Conservation (phyloP, 2,888 invertebrate species). For the Zygogramma bicolorata region DNA sequence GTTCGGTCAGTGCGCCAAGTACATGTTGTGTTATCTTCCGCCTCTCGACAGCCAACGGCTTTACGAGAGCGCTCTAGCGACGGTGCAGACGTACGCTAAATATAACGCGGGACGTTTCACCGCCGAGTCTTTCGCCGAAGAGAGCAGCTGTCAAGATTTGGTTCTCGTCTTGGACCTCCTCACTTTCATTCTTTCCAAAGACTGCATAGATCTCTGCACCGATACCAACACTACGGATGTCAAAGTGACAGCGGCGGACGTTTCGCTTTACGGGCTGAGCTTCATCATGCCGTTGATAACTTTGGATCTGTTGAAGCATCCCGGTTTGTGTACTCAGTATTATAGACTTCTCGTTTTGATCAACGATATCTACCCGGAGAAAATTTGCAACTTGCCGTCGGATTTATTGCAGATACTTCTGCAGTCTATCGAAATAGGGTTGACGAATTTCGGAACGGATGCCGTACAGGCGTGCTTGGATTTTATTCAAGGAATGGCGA, state of each 20-base stretch:
- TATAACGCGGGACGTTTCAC: constrained; percentile 76
- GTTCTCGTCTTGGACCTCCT: constrained; percentile 84
- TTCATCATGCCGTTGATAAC: constrained; percentile 82
- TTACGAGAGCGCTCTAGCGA: constrained; percentile 76
- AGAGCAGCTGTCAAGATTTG: constrained; percentile 82
- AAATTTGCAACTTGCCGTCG: constrained; percentile 69
- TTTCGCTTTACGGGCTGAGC: constrained; percentile 77
- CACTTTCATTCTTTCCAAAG: constrained; percentile 64
- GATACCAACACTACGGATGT: constrained; percentile 55
- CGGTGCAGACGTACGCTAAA: constrained; percentile 78
- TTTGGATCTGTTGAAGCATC: constrained; percentile 77
- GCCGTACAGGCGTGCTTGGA: constrained; percentile 72
- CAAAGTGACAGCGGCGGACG: constrained; percentile 70
- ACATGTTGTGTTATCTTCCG: constrained; percentile 76
- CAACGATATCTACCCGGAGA: constrained; percentile 76
- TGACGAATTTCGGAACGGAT: constrained; percentile 72
- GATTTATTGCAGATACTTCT: constrained; percentile 70
- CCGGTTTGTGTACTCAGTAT: constrained; percentile 74
- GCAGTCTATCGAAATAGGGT: constrained; percentile 72
- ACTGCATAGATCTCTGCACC: constrained; percentile 63
- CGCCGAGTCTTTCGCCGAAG: constrained; percentile 76
- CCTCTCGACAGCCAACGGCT: constrained; percentile 73
- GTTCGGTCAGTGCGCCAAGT: constrained; percentile 78
- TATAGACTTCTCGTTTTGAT: constrained; percentile 75
- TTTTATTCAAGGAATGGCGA: constrained; percentile 70